phyloP scores from a whole-genome alignment of 2,113 vertebrate genomes.

The Hylia prasina region DNA sequence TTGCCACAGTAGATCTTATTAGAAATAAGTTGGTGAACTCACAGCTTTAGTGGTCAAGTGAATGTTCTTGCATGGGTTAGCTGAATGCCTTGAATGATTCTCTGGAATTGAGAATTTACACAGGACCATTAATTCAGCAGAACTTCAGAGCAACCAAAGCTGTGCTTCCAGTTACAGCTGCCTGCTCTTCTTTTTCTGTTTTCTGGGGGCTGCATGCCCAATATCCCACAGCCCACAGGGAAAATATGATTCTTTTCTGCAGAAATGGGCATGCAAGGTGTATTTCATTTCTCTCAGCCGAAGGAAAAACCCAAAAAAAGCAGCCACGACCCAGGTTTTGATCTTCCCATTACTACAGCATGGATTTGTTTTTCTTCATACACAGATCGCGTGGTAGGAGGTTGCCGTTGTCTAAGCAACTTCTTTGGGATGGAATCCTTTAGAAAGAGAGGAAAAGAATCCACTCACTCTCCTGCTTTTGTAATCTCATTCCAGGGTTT shows the following conservation, averaged over 20 bases:
- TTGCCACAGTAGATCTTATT: background rate
- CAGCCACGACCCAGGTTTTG: background rate
- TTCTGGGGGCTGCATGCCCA: fast-evolving
- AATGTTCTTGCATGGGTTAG: background rate
- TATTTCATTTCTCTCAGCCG: background rate
- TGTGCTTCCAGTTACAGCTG: background rate
- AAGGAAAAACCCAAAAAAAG: background rate
- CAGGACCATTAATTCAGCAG: background rate
- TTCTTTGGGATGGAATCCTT: conserved; percentile 27
- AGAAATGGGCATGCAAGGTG: background rate
- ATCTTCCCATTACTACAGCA: background rate
- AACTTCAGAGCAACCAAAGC: background rate
- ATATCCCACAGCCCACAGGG: fast-evolving
- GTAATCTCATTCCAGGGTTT: background rate
- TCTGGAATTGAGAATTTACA: background rate
- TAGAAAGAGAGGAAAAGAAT: background rate
- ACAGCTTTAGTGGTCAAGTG: background rate
- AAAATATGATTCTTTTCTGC: background rate
- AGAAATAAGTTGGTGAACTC: background rate
- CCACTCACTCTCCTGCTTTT: background rate
- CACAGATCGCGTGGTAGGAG: background rate
- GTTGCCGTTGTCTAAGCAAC: background rate
- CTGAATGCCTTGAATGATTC: background rate
- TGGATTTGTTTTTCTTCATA: background rate
- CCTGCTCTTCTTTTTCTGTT: background rate